phyloP scores from a whole-genome alignment of 2,113 vertebrate genomes.

The Balaenoptera acutorostrata region DNA sequence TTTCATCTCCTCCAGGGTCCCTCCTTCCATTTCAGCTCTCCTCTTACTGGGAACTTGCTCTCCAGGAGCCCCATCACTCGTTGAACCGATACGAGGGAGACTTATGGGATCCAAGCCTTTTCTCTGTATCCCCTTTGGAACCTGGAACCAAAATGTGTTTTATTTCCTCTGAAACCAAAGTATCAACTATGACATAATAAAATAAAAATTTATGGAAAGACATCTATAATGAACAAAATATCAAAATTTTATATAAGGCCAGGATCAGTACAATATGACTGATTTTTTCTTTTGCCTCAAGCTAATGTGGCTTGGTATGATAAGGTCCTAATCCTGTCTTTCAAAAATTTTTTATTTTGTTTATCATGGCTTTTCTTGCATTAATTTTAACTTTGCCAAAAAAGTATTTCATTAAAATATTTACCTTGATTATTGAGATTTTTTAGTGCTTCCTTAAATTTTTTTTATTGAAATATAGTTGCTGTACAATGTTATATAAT shows the following conservation, averaged over 20 bases:
- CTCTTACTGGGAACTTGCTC: background rate
- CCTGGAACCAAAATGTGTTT: background rate
- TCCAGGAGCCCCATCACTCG: background rate
- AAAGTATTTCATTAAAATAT: background rate
- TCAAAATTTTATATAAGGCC: background rate
- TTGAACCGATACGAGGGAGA: background rate
- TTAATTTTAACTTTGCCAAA: background rate
- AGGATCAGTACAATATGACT: background rate
- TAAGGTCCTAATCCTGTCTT: background rate
- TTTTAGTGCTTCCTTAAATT: background rate
- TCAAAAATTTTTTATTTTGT: background rate
- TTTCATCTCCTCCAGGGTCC: background rate
- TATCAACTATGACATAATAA: background rate
- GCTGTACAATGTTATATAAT: background rate
- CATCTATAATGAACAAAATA: background rate
- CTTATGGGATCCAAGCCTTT: background rate
- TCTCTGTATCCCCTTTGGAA: background rate
- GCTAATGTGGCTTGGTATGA: background rate
- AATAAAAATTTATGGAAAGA: background rate
- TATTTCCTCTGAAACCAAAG: background rate
- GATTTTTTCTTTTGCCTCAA: background rate
- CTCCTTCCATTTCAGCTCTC: background rate
- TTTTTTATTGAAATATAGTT: background rate
- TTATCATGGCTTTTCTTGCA: background rate
- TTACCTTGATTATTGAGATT: background rate